Evolutionary conservation across 2,797 vertebrate genomes (phyloP).

Genomic region (Falco cherrug): DNA sequence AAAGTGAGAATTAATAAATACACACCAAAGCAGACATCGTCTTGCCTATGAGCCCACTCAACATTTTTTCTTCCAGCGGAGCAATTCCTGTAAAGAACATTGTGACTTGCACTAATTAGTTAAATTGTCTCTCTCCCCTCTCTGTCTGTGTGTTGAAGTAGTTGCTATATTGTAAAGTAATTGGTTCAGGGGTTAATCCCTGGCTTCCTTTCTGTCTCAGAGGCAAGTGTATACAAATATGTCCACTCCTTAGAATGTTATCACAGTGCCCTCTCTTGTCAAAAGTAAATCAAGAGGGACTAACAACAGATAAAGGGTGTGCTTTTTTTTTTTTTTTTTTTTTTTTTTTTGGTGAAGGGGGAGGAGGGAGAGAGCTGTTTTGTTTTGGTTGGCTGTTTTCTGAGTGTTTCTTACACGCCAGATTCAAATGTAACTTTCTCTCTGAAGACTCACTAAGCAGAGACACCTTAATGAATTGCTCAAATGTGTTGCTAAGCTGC

Average conservation of each 20-base stretch:
- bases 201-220: neutral
- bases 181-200: slow-evolving; percentile 37
- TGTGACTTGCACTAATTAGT: slow-evolving; percentile 34
- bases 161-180: slow-evolving; percentile 19
- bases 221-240: slow-evolving; percentile 67
- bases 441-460: slow-evolving; percentile 36
- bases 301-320: neutral
- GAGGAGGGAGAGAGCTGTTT: neutral
- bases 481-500: slow-evolving; percentile 68
- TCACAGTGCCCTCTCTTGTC: slow-evolving; percentile 86
- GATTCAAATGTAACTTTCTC: slow-evolving; percentile 36
- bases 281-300: slow-evolving; percentile 60
- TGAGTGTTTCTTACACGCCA: neutral
- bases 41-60: neutral
- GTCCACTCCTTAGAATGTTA: slow-evolving; percentile 79
- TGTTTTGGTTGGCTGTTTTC: slow-evolving; percentile 48
- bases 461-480: slow-evolving; percentile 68
- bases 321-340: neutral
- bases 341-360: neutral
- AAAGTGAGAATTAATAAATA: slow-evolving; percentile 20
- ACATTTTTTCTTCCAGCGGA: slow-evolving; percentile 17
- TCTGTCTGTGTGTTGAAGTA: neutral
- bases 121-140: neutral
- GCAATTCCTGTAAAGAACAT: slow-evolving; percentile 23
- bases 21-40: neutral